These are phyloP conservation scores for Coendou prehensilis DNA, from an alignment of 2,797 vertebrate species.

Conservation along the genomic window DNA sequence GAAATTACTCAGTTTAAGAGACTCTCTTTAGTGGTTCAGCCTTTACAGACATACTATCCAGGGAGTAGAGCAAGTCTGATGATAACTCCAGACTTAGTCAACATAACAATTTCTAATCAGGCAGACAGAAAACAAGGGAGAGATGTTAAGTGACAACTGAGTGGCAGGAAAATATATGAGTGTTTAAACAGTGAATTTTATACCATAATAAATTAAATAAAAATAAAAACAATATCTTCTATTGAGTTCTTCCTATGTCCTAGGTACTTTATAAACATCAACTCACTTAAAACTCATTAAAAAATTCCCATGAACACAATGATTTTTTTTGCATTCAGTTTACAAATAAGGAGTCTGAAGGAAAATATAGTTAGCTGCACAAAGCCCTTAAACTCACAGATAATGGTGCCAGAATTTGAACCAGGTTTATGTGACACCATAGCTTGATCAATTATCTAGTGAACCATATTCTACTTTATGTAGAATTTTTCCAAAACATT, in stretches of 20 bases:
- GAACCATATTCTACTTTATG: neutral
- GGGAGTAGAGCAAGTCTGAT: neutral
- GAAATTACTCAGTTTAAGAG: neutral
- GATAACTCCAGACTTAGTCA: slow-evolving; percentile 8
- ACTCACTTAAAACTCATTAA: slow-evolving; percentile 11
- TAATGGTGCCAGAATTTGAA: neutral
- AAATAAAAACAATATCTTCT: slow-evolving; percentile 1
- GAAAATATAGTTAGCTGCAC: slow-evolving; percentile 3
- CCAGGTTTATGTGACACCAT: neutral
- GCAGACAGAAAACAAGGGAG: neutral
- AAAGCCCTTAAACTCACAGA: slow-evolving; percentile 5
- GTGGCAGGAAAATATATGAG: slow-evolving; percentile 12
- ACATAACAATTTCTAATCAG: neutral
- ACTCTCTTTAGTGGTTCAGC: neutral
- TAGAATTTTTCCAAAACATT: neutral
- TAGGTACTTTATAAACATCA: neutral
- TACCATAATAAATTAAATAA: neutral
- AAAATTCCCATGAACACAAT: neutral
- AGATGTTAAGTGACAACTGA: slow-evolving; percentile 1
- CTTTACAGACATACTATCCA: neutral
- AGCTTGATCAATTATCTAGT: neutral
- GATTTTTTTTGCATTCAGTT: neutral
- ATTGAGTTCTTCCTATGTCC: neutral
- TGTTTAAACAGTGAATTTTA: neutral
- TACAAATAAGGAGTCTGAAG: neutral